A percentile compares a stretch with the other conserved stretches of the same genome.
Evolutionary conservation across 2,797 vertebrate species (phyloP).

Genomic region (Manis pentadactyla): DNA sequence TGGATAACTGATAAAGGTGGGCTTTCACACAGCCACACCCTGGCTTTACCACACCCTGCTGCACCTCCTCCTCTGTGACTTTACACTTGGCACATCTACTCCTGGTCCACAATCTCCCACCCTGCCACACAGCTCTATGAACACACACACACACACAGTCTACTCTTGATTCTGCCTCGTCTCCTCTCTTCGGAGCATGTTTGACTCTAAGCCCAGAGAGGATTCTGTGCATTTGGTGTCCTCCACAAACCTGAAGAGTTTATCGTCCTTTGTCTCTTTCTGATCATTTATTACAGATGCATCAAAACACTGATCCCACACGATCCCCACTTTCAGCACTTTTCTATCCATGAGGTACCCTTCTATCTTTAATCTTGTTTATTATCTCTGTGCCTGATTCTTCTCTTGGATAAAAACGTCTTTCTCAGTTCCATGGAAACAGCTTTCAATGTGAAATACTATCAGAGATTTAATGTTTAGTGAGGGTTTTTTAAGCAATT

Average conservation of each 20-base stretch:
- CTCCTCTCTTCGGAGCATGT: not conserved
- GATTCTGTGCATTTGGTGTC: not conserved
- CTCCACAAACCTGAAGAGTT: not conserved
- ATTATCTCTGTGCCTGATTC: conserved; percentile 38
- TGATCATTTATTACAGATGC: not conserved
- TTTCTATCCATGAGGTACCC: not conserved
- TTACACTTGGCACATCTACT: not conserved
- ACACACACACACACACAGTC: too few relatives aligned
- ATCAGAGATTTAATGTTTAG: conserved; percentile 46
- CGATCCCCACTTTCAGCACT: not conserved
- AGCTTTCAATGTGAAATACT: not conserved
- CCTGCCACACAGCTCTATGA: too few relatives aligned
- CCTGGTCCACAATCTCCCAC: not conserved
- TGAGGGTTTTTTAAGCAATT: not conserved
- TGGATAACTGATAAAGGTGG: not conserved
- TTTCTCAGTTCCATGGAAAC: conserved; percentile 53
- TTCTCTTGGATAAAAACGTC: not conserved
- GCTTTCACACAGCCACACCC: not conserved
- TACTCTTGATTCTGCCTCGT: not conserved
- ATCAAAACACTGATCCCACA: not conserved
- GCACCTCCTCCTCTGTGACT: not conserved
- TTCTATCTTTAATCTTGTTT: conserved; percentile 25
- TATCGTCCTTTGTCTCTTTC: not conserved
- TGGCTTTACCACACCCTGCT: rapidly evolving
- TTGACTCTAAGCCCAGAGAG: not conserved